Base-by-base conservation (phyloP, 1,140 invertebrate species). In the Aphelenchoides avenae region DNA sequence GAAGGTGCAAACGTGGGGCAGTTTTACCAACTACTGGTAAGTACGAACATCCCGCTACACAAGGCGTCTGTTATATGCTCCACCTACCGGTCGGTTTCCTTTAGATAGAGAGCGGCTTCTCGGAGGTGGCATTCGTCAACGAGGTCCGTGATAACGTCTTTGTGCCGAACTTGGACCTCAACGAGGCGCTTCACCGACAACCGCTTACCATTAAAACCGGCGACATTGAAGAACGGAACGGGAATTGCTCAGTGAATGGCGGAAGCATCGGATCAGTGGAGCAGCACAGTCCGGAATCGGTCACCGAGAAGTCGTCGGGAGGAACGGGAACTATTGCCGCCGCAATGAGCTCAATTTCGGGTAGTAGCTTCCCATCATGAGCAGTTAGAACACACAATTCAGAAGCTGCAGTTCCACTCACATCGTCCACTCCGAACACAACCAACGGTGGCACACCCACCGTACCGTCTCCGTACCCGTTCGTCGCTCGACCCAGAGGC, bases 131-230 rank as follows among this genome's bases (percentile, higher is more conserved):
- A 20, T 61, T 61, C 40, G 59, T 61, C n/a, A 61, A 61, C 43
- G 59, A 61, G 65, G 39, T 61, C 24, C 57, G 59, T n/a, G 59
- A 61, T 34, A 61, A 61, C 29, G 59, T 51, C 15, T 61, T 61
- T 42, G 36, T 61, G 29, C 59, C 59, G 11, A 31, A 52, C 22
- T 18, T 29, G 15, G 39, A 39, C 6, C 50, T 26, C 26, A 39
- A 15, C 7, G 36, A 63, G 31, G 53, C 1, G 9, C n/a, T 44
- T 40, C 29, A 20, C 5, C 58, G 36, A 46, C 55, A 57, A 44
- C 22, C 15, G 37, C 11, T 36, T n/a, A n/a, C n/a, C n/a, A n/a
- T n/a, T n/a, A 46, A 52, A 41, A 52, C 22, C 34, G 29, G 36
- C 11, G 24, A 39, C 30, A 11, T 9, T 34, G 1, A 4, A 29